phyloP scores from a whole-genome alignment of 2,888 invertebrate genomes.

The Thysanoteuthis rhombus region DNA sequence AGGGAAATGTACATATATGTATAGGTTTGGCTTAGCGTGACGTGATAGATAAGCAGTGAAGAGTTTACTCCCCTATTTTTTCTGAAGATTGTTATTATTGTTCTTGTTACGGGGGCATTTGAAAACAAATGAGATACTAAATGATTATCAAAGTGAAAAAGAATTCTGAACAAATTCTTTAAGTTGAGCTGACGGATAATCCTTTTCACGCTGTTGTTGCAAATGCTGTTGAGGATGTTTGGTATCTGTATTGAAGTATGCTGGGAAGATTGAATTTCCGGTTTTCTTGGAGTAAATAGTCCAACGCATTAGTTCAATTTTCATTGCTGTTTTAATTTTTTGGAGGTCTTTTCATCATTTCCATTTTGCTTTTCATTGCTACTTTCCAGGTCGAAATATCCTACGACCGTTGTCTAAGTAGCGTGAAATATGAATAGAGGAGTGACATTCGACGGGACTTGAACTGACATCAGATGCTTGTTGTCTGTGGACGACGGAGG shows the following conservation, averaged over 20 bases:
- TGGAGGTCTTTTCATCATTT: background rate
- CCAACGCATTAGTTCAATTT: background rate
- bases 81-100: too few species aligned
- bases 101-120: too few species aligned
- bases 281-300: background rate
- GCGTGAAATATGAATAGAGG: background rate
- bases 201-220: background rate
- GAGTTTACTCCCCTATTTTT: too few species aligned
- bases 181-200: background rate
- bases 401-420: background rate
- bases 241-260: background rate
- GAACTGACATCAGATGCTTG: too few species aligned
- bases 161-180: background rate
- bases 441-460: too few species aligned
- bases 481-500: background rate
- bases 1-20: too few species aligned
- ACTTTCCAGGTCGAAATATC: too few species aligned
- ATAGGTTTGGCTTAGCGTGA: too few species aligned
- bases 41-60: too few species aligned
- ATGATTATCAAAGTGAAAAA: too few species aligned
- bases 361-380: background rate
- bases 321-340: background rate
- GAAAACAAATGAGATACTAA: too few species aligned
- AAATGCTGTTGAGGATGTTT: background rate
- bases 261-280: background rate